These are phyloP conservation scores for Paraplagusia blochii DNA, from an alignment of 2,113 vertebrate genomes.

Conservation along the genomic window DNA sequence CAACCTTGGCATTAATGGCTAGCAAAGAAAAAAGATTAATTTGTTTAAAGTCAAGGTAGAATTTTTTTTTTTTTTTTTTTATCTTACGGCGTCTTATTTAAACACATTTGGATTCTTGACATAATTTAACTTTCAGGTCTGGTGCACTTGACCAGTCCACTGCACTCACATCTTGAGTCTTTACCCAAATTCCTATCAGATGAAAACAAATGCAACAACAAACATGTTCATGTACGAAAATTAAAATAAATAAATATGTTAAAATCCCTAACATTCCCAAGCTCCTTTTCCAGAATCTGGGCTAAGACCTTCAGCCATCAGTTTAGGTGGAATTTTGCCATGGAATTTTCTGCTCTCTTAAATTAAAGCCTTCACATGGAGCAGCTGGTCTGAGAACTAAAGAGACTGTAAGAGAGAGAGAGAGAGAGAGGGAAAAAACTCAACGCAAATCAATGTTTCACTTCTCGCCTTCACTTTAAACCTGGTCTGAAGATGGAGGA, in stretches of 20 bases:
- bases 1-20: too few species aligned
- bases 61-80: too few species aligned
- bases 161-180: constrained; percentile 6
- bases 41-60: too few species aligned
- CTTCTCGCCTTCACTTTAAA: constrained; percentile 42
- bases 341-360: constrained; percentile 72
- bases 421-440: constrained; percentile 14
- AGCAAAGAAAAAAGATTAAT: too few species aligned
- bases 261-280: constrained; percentile 53
- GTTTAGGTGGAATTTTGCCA: constrained; percentile 66
- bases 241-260: background rate
- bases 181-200: constrained; percentile 20
- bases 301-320: constrained; percentile 57
- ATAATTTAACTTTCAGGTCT: too few species aligned
- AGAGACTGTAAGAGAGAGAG: constrained; percentile 11
- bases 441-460: constrained; percentile 42
- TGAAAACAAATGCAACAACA: constrained; percentile 33
- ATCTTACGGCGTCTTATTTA: too few species aligned
- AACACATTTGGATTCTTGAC: too few species aligned
- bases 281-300: constrained; percentile 43
- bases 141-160: too few species aligned
- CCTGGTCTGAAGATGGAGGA: constrained; percentile 23
- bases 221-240: constrained; percentile 16
- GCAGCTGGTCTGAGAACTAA: constrained; percentile 56
- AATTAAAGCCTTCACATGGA: constrained; percentile 69